Base-by-base conservation (phyloP, 2,113 vertebrate genomes). In the Nyctibius bracteatus region DNA sequence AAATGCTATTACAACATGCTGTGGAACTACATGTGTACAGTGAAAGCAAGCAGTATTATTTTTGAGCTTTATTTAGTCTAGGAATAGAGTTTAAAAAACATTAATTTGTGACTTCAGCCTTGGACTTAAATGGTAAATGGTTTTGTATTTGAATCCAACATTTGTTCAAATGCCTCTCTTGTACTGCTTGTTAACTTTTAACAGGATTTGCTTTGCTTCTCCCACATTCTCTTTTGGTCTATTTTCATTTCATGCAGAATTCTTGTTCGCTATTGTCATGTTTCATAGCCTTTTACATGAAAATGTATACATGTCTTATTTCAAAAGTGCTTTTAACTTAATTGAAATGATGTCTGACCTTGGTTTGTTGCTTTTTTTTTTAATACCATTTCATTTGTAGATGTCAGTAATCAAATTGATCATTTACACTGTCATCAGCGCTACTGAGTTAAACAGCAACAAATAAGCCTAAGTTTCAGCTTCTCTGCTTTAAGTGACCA, bases 41-140 rank as follows among this genome's bases (percentile, higher is more conserved):
- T 88, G 51, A 94, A 93, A 92, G 59, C 68, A 74, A 62, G 41
- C 84, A 72, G 73, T 93, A 86, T 96, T 96, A 87, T 61, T 92
- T 94, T 86, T 97, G 77, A 91, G 49, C 52, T 96, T 79, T n/a
- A n/a, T n/a, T 97, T 96, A 94, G 86, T 44, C 58, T 96, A 89
- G 82, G 46, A 91, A 75, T 94, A 94, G 66, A 91, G 79, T 66
- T 94, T 94, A 81, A 93, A 96, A 55, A n/a, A n/a, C n/a, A 89
- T 94, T 94, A 73, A 72, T 68, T 68, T 94, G 72, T 96, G 85
- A 88, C 37, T 74, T 95, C n/a, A 57, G 72, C 85, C 59, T 96
- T 94, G 59, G 77, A 90, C 88, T 95, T 89, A 81, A 85, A 88
- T 89, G 75, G 90, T 79, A 80, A 78, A 86, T 85, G 33, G 67